phyloP scores from a whole-genome alignment of 2,113 vertebrate genomes.

The Phyllopteryx taeniolatus region DNA sequence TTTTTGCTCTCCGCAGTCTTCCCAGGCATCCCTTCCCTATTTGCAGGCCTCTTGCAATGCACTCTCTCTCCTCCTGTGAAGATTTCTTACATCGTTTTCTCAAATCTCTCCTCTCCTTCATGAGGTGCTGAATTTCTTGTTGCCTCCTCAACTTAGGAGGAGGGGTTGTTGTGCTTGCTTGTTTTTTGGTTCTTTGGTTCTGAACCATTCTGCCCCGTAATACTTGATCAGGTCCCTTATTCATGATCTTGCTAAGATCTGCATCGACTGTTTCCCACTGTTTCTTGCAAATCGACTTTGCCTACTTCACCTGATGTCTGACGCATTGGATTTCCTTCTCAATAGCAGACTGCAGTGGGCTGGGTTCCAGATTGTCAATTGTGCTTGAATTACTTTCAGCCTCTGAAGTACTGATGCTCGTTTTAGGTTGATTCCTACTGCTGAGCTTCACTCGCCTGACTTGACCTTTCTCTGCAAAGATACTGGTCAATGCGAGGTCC shows the following conservation, averaged over 20 bases:
- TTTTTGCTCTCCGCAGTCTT: too few relatives aligned
- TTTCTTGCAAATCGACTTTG: background rate
- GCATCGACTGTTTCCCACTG: background rate
- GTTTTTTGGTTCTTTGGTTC: background rate
- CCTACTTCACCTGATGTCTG: background rate
- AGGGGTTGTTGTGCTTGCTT: too few relatives aligned
- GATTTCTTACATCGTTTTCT: too few relatives aligned
- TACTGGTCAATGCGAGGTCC: background rate
- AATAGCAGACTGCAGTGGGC: background rate
- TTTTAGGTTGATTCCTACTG: background rate
- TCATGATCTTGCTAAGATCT: too few relatives aligned
- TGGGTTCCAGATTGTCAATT: background rate
- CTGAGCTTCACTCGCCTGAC: constrained; percentile 1
- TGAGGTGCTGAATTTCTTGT: background rate
- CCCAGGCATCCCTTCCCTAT: too few relatives aligned
- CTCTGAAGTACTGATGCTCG: background rate
- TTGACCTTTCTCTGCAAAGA: constrained; percentile 1
- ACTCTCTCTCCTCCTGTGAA: too few relatives aligned
- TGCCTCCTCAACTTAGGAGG: background rate
- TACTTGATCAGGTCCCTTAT: background rate
- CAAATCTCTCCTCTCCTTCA: too few relatives aligned
- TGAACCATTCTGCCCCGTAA: background rate
- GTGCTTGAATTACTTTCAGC: background rate
- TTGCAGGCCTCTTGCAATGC: too few relatives aligned
- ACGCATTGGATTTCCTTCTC: too few relatives aligned